These are phyloP conservation scores for Cyrtonyx montezumae DNA, from an alignment of 2,113 vertebrate genomes.

Conservation along the genomic window DNA sequence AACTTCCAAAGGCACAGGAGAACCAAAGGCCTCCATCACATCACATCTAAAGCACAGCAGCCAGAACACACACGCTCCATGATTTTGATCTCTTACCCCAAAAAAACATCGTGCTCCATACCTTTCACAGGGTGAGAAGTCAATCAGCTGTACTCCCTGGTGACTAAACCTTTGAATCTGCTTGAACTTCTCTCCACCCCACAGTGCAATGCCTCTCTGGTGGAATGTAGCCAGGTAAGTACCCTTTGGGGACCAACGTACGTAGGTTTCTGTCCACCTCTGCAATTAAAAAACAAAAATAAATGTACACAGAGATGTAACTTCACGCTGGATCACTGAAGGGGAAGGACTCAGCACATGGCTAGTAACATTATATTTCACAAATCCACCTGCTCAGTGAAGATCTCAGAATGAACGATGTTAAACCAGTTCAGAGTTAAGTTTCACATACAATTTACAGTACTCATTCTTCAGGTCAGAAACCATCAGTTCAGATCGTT, in stretches of 20 bases:
- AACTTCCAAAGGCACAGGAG: neutral
- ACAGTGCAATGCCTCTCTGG: slow-evolving; percentile 94
- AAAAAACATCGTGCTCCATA: slow-evolving; percentile 12
- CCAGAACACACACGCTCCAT: rapidly evolving
- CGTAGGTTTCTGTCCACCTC: slow-evolving; percentile 98
- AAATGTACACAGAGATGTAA: too few relatives aligned
- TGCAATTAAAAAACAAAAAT: slow-evolving; percentile 45
- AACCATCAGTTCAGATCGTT: neutral
- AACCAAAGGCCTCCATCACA: rapidly evolving
- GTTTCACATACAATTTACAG: neutral
- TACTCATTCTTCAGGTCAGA: neutral
- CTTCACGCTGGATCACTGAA: neutral
- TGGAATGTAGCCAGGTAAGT: slow-evolving; percentile 97
- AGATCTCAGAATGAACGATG: neutral
- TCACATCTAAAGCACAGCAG: neutral
- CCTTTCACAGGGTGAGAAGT: slow-evolving; percentile 98
- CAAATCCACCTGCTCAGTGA: neutral
- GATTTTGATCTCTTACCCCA: neutral
- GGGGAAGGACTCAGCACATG: rapidly evolving
- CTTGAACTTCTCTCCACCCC: slow-evolving; percentile 99
- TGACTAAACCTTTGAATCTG: slow-evolving; percentile 98
- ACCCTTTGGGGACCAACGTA: slow-evolving; percentile 97
- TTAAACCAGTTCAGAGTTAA: neutral
- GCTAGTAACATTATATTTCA: neutral
- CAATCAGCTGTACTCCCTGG: slow-evolving; percentile 96